phyloP scores from a whole-genome alignment of 92 coral and sea anemone genomes.

The Anthopleura xanthogrammica region DNA sequence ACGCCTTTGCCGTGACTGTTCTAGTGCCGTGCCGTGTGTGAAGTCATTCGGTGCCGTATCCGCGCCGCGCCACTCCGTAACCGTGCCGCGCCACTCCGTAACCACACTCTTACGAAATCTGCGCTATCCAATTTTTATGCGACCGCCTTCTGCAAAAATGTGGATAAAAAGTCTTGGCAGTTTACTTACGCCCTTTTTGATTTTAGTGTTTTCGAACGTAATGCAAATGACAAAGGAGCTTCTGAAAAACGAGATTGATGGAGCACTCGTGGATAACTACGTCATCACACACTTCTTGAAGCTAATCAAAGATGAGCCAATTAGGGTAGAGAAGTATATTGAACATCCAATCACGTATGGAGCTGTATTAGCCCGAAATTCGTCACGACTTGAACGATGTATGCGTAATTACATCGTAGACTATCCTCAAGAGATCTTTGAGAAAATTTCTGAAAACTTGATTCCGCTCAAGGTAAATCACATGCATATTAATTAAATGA shows the following conservation, averaged over 20 bases:
- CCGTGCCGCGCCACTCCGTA: too few species aligned
- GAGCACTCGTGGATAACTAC: conserved; percentile 87
- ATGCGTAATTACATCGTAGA: conserved; percentile 62
- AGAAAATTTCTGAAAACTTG: conserved; percentile 67
- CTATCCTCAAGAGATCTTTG: conserved; percentile 90
- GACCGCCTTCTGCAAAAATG: too few species aligned
- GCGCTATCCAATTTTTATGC: too few species aligned
- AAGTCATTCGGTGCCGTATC: too few species aligned
- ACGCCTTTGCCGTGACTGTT: too few species aligned
- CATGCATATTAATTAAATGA: too few species aligned
- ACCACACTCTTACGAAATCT: too few species aligned
- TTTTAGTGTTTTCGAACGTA: conserved; percentile 64
- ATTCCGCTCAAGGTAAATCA: conserved; percentile 73
- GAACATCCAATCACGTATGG: conserved; percentile 86
- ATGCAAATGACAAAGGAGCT: conserved; percentile 70
- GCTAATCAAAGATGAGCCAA: conserved; percentile 55
- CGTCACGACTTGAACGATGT: conserved; percentile 69
- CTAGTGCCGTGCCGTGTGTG: too few species aligned
- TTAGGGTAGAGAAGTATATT: conserved; percentile 88
- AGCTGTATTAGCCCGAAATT: conserved; percentile 65
- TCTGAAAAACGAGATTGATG: conserved; percentile 66
- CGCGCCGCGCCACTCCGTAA: too few species aligned
- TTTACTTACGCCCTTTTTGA: neutral
- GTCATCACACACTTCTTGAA: conserved; percentile 68
- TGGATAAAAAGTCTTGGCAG: neutral